Evolutionary conservation across 2,888 invertebrate genomes (phyloP).

Genomic region (Troglohyphantes excavatus): DNA sequence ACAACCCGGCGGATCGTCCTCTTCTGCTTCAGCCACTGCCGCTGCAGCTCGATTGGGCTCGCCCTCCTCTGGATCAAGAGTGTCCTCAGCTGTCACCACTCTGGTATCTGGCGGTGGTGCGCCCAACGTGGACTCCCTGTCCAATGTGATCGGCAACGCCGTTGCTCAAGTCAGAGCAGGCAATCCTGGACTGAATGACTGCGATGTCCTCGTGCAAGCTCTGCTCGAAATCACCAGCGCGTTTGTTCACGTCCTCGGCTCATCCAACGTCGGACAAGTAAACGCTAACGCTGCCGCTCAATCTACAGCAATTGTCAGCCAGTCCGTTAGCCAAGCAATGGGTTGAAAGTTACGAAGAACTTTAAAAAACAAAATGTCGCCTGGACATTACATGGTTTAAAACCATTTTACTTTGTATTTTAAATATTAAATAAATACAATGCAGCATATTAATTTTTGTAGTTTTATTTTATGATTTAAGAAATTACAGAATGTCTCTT

Average conservation of each 20-base stretch:
- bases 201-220: conserved; percentile 42
- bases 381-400: neutral
- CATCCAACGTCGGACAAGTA: neutral
- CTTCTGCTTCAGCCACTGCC: neutral
- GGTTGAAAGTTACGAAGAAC: neutral
- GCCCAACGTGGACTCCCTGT: neutral
- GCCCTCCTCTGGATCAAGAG: conserved; percentile 3
- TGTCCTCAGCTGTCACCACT: conserved; percentile 18
- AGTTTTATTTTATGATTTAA: too few relatives aligned
- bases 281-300: neutral
- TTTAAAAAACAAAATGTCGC: neutral
- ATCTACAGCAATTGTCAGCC: neutral
- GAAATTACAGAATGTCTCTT: too few relatives aligned
- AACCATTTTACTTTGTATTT: neutral
- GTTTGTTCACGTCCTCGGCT: conserved; percentile 3
- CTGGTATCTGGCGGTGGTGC: conserved; percentile 14
- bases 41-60: conserved; percentile 8
- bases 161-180: conserved; percentile 5
- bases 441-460: neutral
- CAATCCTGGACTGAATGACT: conserved; percentile 26
- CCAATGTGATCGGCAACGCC: conserved; percentile 11
- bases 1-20: too few relatives aligned
- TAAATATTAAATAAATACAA: neutral
- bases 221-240: conserved; percentile 23
- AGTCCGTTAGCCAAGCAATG: neutral